Conservation (phyloP, 2,888 invertebrate species). For the Thereva unica region DNA sequence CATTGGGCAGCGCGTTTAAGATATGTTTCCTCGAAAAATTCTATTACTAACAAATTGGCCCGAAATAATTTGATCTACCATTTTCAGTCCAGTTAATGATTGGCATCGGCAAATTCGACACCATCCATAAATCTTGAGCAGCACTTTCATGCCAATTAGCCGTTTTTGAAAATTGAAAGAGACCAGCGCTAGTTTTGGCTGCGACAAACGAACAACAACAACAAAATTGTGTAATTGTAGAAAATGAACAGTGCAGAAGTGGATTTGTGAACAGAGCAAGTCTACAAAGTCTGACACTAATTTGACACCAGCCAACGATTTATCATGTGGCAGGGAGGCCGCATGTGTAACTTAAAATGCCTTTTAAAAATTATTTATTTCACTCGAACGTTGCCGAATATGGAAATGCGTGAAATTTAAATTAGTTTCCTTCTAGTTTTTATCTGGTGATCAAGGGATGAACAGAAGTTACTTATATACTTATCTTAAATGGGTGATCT, state of each 20-base stretch:
- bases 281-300: constrained; percentile 26
- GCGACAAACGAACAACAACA: not conserved
- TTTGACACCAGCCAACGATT: constrained; percentile 24
- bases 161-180: constrained; percentile 13
- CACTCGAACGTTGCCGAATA: no score
- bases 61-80: no score
- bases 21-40: not conserved
- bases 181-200: not conserved
- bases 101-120: constrained; percentile 15
- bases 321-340: constrained; percentile 1
- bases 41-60: no score
- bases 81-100: not conserved
- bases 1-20: no score
- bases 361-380: no score
- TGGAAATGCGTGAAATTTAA: no score
- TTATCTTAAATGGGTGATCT: no score
- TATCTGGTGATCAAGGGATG: no score
- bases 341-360: not conserved
- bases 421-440: no score
- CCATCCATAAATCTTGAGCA: constrained; percentile 22
- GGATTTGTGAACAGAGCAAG: not conserved
- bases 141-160: constrained; percentile 25
- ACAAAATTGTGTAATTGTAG: not conserved
- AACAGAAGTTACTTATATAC: no score
- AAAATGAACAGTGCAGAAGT: not conserved